Evolutionary conservation across 2,797 vertebrate genomes (phyloP).

Genomic region (Margarornis squamiger): DNA sequence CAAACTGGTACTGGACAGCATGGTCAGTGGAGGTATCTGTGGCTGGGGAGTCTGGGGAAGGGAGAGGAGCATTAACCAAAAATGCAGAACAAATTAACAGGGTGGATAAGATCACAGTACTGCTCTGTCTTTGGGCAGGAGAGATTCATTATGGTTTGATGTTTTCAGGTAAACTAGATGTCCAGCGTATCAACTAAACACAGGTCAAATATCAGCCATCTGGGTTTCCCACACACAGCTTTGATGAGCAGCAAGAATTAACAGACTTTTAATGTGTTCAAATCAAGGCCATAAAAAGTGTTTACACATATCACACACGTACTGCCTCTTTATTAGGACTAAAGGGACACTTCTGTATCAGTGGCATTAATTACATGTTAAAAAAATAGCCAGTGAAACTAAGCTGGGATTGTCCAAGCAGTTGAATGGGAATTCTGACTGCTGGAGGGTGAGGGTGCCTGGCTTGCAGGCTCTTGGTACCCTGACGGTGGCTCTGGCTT

Average conservation of each 20-base stretch:
- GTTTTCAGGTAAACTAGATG: background rate
- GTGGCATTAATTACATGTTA: background rate
- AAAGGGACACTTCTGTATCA: background rate
- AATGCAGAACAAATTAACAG: background rate
- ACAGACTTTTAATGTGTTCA: background rate
- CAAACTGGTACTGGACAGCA: background rate
- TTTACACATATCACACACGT: background rate
- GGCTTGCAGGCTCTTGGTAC: background rate
- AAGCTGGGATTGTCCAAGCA: background rate
- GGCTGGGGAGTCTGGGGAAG: background rate
- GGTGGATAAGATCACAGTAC: background rate
- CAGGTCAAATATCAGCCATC: background rate
- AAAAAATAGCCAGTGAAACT: background rate
- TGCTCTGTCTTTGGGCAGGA: background rate
- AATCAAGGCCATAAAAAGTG: background rate
- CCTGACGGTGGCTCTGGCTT: background rate
- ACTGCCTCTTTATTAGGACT: background rate
- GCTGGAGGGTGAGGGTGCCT: background rate
- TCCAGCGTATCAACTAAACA: background rate
- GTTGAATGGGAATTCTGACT: background rate
- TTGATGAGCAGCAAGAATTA: background rate
- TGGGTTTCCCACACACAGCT: background rate
- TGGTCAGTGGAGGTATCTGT: background rate
- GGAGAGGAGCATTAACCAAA: background rate
- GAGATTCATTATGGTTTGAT: background rate